phyloP scores from a whole-genome alignment of 1,140 invertebrate genomes.

The Drosophila tani region DNA sequence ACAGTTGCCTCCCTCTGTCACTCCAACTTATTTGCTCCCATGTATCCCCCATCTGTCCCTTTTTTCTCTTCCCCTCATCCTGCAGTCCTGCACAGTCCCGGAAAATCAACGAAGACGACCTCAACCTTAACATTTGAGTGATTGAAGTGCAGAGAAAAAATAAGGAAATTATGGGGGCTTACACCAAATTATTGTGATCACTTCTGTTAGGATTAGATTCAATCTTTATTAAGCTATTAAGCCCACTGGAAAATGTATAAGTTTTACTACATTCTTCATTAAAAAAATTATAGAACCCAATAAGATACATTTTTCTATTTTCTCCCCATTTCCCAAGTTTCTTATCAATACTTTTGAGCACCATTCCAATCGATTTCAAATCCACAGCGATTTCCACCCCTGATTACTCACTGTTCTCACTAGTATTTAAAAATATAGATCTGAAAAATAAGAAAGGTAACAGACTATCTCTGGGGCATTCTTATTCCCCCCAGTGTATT shows the following conservation, averaged over 20 bases:
- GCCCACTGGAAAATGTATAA: not conserved
- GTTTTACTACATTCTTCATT: not conserved
- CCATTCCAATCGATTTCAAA: not conserved
- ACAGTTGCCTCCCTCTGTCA: not conserved
- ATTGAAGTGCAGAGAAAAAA: constrained; percentile 3
- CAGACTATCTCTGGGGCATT: not conserved
- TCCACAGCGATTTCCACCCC: not conserved
- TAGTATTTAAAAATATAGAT: too few relatives aligned
- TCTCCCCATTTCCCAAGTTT: too few relatives aligned
- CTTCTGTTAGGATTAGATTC: not conserved
- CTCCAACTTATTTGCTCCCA: not conserved
- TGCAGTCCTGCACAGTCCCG: constrained; percentile 3
- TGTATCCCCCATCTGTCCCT: constrained; percentile 4
- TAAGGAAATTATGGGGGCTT: not conserved
- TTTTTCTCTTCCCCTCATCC: not conserved
- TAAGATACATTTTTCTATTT: too few relatives aligned
- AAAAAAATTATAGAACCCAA: too few relatives aligned
- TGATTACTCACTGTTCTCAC: too few relatives aligned
- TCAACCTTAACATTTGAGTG: constrained; percentile 31
- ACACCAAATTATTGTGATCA: not conserved
- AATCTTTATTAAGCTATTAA: not conserved
- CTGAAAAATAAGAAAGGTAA: not conserved
- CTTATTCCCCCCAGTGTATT: constrained; percentile 13
- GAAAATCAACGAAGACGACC: constrained; percentile 22
- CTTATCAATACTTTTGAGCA: too few relatives aligned